Evolutionary conservation across 2,888 invertebrate species (phyloP).

Genomic region (Trissonchulus latispiculum): DNA sequence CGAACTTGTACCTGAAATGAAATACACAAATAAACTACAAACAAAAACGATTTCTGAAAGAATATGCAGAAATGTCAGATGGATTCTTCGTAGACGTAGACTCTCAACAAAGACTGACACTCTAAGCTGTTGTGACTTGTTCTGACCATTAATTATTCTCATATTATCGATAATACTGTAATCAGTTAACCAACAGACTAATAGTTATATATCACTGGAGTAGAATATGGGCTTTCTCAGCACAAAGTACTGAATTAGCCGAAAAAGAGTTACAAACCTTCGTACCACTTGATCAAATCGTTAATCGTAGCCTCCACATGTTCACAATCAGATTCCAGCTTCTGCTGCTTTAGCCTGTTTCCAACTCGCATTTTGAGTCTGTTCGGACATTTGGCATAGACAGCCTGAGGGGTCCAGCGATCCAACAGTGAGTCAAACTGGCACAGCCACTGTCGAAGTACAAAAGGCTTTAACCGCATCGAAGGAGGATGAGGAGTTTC

Average conservation of each 20-base stretch:
- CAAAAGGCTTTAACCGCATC: no score
- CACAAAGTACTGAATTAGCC: no score
- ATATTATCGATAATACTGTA: no score
- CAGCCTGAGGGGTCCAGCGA: not conserved
- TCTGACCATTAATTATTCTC: no score
- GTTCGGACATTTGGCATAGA: not conserved
- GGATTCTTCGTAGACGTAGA: no score
- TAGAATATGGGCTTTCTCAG: no score
- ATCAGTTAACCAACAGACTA: no score
- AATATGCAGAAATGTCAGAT: not conserved
- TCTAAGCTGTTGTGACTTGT: no score
- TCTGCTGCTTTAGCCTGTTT: conserved; percentile 3
- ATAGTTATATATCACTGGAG: no score
- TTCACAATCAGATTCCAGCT: conserved; percentile 65
- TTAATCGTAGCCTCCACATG: conserved; percentile 54
- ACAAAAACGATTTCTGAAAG: not conserved
- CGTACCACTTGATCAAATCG: conserved; percentile 54
- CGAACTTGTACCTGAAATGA: not conserved
- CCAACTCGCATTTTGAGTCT: not conserved
- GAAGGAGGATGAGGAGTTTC: no score
- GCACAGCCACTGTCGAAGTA: not conserved
- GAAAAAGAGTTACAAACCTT: conserved; percentile 26
- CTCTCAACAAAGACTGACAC: no score
- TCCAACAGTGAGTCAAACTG: not conserved
- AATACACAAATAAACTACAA: not conserved